phyloP scores from a whole-genome alignment of 2,888 invertebrate genomes.

The Unio pictorum region DNA sequence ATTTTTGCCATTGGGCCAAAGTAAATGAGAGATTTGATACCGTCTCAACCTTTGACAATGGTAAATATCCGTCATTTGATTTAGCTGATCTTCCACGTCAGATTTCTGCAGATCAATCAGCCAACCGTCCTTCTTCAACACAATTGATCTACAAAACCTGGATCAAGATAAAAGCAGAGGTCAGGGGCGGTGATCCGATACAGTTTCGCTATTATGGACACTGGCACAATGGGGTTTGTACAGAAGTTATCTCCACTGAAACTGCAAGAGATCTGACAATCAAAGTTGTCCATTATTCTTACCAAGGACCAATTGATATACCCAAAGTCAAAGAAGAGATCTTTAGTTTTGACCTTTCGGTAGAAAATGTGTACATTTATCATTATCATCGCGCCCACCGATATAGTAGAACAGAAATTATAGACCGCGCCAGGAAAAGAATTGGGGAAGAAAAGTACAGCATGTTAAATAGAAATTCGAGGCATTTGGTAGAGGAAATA shows the following conservation, averaged over 20 bases:
- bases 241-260: slow-evolving; percentile 3
- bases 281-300: slow-evolving; percentile 12
- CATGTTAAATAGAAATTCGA: slow-evolving; percentile 7
- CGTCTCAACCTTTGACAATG: neutral
- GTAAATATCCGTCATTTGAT: neutral
- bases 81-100: too few relatives aligned
- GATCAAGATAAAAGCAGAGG: slow-evolving; percentile 13
- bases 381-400: slow-evolving; percentile 9
- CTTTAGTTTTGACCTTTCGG: slow-evolving; percentile 4
- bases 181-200: slow-evolving; percentile 8
- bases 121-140: neutral
- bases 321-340: slow-evolving; percentile 5
- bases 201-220: too few relatives aligned
- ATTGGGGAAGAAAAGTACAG: slow-evolving; percentile 12
- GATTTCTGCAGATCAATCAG: too few relatives aligned
- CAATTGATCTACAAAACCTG: neutral
- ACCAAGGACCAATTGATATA: neutral
- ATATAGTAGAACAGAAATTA: slow-evolving; percentile 5
- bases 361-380: slow-evolving; percentile 6
- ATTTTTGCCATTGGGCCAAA: slow-evolving; percentile 27
- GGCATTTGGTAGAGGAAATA: slow-evolving; percentile 10
- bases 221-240: slow-evolving; percentile 14
- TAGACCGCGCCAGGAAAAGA: neutral
- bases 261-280: neutral
- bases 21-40: slow-evolving; percentile 4